Base-by-base conservation (phyloP, 2,888 invertebrate species). In the Hirudinaria manillensis region DNA sequence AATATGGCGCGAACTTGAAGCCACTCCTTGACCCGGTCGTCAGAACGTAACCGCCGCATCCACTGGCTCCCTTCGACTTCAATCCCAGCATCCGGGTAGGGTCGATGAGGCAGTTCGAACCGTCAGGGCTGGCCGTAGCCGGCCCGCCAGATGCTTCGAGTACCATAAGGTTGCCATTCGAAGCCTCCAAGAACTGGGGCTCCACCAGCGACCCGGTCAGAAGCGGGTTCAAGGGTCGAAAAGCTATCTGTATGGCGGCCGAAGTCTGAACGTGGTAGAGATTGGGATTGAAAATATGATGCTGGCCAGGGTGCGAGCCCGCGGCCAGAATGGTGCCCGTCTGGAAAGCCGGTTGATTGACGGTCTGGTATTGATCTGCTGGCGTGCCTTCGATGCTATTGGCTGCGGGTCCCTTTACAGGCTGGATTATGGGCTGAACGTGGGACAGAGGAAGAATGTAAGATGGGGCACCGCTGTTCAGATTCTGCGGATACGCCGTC, bases 231-330 rank as follows among this genome's bases (percentile, higher is more conserved):
- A 68, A 10, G 10, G 68, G 68, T 32, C 68, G 34, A 36, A 68
- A 68, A 29, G 68, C 68, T 32, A 68, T 68, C 32, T 68, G 68
- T 13, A 68, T 36, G 21, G 68, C 68, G 7, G 68, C 36, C 16
- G 68, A 68, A 16, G 32, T 68, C 34, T 68, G 68, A 32, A 68
- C 68, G 68, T 68, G 68, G 68, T 34, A 68, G 32, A 68, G n/a
- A 32, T 68, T 68, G 29, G 68, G 68, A 61, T 68, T 68, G 36
- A 68, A 68, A 36, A 68, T 6, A n/a, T 68, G 68, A 10, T 4
- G 68, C n/a, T 29, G 36, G 13, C n/a, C 29, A n/a, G 24, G 61
- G 61, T 61, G 61, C 13, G 61, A 61, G 10, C 24, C 29, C 3
- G 61, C 24, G 29, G 61, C 61, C 10, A 61, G 61, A 61, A 61